A percentile compares a stretch with the other conserved stretches of the same genome.
Conservation (phyloP, 1,140 invertebrate genomes). For the Heliconius eleuchia region DNA sequence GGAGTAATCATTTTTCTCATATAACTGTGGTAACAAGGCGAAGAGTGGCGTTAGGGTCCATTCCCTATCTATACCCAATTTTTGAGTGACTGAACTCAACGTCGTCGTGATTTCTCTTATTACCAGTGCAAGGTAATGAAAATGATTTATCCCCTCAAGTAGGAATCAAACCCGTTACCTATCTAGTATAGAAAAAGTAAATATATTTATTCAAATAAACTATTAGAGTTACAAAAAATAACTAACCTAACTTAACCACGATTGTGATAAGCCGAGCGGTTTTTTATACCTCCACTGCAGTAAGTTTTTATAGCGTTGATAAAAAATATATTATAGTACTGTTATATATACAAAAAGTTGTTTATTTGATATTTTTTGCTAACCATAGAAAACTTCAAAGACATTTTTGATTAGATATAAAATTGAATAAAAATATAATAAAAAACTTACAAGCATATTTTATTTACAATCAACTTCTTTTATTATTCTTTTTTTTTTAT, state of each 20-base stretch:
- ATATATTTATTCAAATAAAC: no score
- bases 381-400: no score
- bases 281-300: neutral
- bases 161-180: neutral
- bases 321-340: neutral
- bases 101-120: neutral
- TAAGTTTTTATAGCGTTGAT: neutral
- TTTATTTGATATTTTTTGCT: no score
- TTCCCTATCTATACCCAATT: no score
- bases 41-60: neutral
- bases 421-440: no score
- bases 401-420: no score
- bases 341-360: neutral
- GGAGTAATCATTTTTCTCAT: neutral
- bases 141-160: neutral
- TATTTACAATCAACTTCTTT: no score
- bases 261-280: neutral
- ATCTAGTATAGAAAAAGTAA: neutral
- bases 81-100: neutral
- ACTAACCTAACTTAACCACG: neutral
- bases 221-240: neutral
- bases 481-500: no score
- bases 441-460: no score
- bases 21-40: neutral
- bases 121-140: neutral